Conservation (phyloP, 1,140 invertebrate species). For the Anoplolepis gracilipes region DNA sequence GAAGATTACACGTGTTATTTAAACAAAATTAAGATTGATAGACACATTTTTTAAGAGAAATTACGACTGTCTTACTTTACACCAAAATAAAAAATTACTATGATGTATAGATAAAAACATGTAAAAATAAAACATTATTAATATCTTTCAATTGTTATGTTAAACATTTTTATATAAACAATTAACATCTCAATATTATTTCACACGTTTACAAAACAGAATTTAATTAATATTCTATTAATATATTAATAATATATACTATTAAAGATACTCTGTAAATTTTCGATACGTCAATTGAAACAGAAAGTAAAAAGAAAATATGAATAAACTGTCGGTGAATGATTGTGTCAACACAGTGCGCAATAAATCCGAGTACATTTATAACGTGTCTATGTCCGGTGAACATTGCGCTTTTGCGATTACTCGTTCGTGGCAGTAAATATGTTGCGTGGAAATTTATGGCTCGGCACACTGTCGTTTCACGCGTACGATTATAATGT, state of each 20-base stretch:
- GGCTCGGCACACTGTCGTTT: slow-evolving; percentile 41
- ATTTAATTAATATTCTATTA: not conserved
- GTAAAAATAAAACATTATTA: not conserved
- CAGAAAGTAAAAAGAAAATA: slow-evolving; percentile 10
- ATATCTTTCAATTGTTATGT: not conserved
- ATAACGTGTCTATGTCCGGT: slow-evolving; percentile 37
- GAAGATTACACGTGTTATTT: not conserved
- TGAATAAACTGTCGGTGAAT: slow-evolving; percentile 1
- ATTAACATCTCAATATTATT: not conserved
- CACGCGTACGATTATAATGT: slow-evolving; percentile 60
- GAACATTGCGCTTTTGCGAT: slow-evolving; percentile 51
- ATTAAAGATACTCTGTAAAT: not conserved
- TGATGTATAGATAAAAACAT: not conserved
- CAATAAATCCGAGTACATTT: slow-evolving; percentile 45
- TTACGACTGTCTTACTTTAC: not conserved
- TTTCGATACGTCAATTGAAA: not conserved
- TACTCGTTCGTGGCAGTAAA: slow-evolving; percentile 62
- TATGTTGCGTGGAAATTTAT: slow-evolving; percentile 61
- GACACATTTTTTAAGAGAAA: not conserved
- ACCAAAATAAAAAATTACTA: not conserved
- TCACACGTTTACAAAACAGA: not conserved
- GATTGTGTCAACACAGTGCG: slow-evolving; percentile 38
- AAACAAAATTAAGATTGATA: not conserved
- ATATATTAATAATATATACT: too few relatives aligned
- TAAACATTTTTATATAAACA: not conserved